phyloP scores from a whole-genome alignment of 2,797 vertebrate genomes.

The Pteropus rufus region DNA sequence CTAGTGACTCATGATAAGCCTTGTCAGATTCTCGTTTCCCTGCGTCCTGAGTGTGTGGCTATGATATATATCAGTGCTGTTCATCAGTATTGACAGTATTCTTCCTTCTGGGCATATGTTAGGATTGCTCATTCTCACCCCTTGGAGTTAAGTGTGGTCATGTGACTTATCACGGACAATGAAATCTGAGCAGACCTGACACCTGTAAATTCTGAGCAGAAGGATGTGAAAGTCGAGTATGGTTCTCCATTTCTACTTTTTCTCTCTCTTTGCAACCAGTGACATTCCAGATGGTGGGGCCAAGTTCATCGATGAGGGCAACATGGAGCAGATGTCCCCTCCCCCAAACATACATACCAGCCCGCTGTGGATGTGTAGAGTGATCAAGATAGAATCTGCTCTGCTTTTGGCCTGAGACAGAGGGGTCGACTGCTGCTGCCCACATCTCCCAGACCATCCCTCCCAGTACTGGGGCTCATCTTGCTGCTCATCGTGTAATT shows the following conservation, averaged over 20 bases:
- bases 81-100: not conserved
- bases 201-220: not conserved
- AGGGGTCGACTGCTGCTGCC: not conserved
- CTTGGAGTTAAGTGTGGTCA: not conserved
- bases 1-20: not conserved
- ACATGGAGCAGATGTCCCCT: not conserved
- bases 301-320: not conserved
- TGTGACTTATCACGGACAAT: not conserved
- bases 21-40: not conserved
- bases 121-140: not conserved
- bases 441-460: not conserved
- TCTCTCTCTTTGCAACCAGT: not conserved
- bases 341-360: not conserved
- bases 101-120: not conserved
- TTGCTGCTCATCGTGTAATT: not conserved
- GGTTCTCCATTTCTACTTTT: not conserved
- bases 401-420: not conserved
- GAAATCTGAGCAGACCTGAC: not conserved
- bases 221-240: not conserved
- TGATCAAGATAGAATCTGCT: not conserved
- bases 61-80: too few relatives aligned
- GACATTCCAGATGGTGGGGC: not conserved
- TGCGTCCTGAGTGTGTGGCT: not conserved
- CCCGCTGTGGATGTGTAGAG: not conserved
- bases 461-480: fast-evolving